phyloP scores from a whole-genome alignment of 2,113 vertebrate genomes.

The Cricetomys ansorgei region DNA sequence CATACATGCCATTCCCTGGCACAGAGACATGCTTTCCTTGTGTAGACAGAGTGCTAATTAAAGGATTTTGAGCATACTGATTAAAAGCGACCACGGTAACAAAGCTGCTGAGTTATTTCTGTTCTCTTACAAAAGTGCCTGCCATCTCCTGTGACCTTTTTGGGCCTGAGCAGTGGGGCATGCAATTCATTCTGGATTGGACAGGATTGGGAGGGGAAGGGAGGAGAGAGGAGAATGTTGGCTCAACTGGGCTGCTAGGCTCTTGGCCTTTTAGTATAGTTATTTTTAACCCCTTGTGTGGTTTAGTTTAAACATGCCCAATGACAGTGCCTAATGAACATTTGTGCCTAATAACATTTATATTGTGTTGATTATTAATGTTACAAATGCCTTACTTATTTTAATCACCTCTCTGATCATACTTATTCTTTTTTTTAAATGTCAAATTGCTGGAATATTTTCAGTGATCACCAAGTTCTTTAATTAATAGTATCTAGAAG shows the following conservation, averaged over 20 bases:
- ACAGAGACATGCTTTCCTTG: slow-evolving; percentile 84
- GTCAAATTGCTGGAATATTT: slow-evolving; percentile 51
- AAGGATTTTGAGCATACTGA: slow-evolving; percentile 83
- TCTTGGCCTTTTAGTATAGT: slow-evolving; percentile 80
- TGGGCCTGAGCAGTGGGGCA: slow-evolving; percentile 79
- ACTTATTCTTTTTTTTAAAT: slow-evolving; percentile 62
- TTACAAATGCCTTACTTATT: slow-evolving; percentile 35
- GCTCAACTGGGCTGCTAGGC: slow-evolving; percentile 69
- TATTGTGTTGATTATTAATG: slow-evolving; percentile 63
- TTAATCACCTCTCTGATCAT: slow-evolving; percentile 65
- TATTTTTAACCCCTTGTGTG: slow-evolving; percentile 81
- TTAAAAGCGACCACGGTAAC: slow-evolving; percentile 83
- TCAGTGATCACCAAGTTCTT: slow-evolving; percentile 19
- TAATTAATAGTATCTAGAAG: slow-evolving; percentile 58
- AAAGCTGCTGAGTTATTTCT: slow-evolving; percentile 86
- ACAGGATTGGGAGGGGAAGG: slow-evolving; percentile 59
- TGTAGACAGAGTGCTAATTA: slow-evolving; percentile 85
- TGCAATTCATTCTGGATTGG: slow-evolving; percentile 77
- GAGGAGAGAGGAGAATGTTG: slow-evolving; percentile 75
- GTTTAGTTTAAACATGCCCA: slow-evolving; percentile 75
- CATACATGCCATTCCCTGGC: slow-evolving; percentile 71
- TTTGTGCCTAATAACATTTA: slow-evolving; percentile 60
- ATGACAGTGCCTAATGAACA: slow-evolving; percentile 52
- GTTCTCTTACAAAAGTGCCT: slow-evolving; percentile 84
- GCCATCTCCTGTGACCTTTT: slow-evolving; percentile 82